These are phyloP conservation scores for Syrmaticus mikado DNA, from an alignment of 2,113 vertebrate species.

Conservation along the genomic window DNA sequence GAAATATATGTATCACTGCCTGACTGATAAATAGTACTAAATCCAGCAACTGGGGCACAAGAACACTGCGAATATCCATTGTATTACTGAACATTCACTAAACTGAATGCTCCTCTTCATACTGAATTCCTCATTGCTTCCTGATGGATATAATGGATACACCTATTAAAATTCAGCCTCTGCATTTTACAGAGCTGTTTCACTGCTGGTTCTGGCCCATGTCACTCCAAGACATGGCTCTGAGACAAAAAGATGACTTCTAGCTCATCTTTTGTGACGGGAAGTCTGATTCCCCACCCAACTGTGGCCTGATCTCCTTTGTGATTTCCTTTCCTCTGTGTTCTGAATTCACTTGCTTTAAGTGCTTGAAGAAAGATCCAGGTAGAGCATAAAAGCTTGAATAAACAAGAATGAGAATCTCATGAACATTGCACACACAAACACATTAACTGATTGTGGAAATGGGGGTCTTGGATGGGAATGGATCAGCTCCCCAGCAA, in stretches of 20 bases:
- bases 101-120: neutral
- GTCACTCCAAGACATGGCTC: neutral
- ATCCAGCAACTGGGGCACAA: neutral
- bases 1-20: rapidly evolving
- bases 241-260: neutral
- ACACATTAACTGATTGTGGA: neutral
- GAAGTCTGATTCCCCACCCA: neutral
- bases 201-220: rapidly evolving
- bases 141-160: neutral
- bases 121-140: neutral
- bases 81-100: neutral
- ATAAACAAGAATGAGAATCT: neutral
- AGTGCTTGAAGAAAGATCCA: neutral
- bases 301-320: neutral
- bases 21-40: neutral
- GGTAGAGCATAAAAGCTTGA: neutral
- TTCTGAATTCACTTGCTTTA: neutral
- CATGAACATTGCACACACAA: rapidly evolving
- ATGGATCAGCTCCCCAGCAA: neutral
- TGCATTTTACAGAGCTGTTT: neutral
- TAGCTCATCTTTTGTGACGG: neutral
- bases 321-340: neutral
- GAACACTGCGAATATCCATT: neutral
- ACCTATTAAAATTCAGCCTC: neutral
- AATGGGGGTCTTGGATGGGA: neutral